A percentile compares a stretch with the other conserved stretches of the same genome.
These are phyloP conservation scores for Calonectris borealis DNA, from an alignment of 2,113 vertebrate species.

Conservation along the genomic window DNA sequence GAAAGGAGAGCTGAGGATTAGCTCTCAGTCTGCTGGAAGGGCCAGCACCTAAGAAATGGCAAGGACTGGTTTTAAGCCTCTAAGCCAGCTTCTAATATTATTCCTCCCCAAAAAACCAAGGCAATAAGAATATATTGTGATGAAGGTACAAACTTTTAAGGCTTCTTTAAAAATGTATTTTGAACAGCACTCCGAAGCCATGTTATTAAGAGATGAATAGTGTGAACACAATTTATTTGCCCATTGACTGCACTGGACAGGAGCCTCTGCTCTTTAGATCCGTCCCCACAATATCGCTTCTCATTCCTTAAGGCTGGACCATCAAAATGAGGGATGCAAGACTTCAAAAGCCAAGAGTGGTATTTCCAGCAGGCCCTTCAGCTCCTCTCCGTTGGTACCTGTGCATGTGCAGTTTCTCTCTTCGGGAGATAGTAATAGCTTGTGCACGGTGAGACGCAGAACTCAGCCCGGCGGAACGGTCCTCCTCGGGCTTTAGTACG, in stretches of 20 bases:
- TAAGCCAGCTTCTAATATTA: background rate
- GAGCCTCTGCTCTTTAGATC: background rate
- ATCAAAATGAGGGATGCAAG: background rate
- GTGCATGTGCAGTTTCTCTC: background rate
- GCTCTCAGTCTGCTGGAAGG: background rate
- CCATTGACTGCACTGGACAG: background rate
- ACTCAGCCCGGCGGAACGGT: background rate
- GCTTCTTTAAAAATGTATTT: background rate
- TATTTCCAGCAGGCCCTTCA: background rate
- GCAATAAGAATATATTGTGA: background rate
- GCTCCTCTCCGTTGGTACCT: background rate
- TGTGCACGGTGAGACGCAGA: background rate
- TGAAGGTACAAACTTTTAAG: background rate
- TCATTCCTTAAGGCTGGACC: background rate
- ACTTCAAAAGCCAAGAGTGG: background rate
- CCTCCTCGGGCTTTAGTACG: background rate
- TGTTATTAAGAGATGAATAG: background rate
- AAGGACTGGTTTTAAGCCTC: background rate
- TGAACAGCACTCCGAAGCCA: no score
- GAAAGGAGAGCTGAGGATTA: background rate
- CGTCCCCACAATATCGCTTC: background rate
- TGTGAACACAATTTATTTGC: background rate
- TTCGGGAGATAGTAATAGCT: background rate
- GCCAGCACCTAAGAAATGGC: background rate
- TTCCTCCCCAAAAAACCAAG: rapidly evolving